These are phyloP conservation scores for Poeciliopsis presidionis DNA, from an alignment of 2,797 vertebrate genomes.

Conservation along the genomic window DNA sequence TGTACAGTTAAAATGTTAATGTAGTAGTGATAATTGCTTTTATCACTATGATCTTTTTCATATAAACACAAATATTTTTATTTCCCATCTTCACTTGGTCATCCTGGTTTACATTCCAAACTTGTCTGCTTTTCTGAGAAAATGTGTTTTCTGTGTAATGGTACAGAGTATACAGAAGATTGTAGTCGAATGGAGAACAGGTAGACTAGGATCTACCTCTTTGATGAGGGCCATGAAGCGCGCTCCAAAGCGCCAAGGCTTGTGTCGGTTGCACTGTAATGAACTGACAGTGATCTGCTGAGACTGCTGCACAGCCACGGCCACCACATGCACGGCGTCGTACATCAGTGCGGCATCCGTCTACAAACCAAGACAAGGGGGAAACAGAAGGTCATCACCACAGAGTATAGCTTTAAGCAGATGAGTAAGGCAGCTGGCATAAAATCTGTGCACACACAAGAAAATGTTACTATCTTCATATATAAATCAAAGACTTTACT, in stretches of 20 bases:
- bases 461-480: neutral
- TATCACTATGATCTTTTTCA: neutral
- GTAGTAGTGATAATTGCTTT: neutral
- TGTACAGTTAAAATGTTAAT: neutral
- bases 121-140: neutral
- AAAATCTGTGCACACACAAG: constrained; percentile 24
- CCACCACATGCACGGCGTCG: constrained; percentile 94
- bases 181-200: constrained; percentile 19
- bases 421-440: neutral
- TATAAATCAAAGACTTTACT: neutral
- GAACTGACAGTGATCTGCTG: constrained; percentile 98
- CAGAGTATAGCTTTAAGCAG: constrained; percentile 19
- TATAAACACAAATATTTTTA: neutral
- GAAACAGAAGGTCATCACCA: constrained; percentile 33
- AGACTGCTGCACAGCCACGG: constrained; percentile 94
- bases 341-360: constrained; percentile 97
- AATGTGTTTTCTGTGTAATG: constrained; percentile 16
- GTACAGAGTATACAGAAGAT: constrained; percentile 9
- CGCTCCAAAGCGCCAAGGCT: constrained; percentile 94
- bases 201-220: constrained; percentile 81
- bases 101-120: neutral
- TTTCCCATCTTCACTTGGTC: neutral
- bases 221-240: constrained; percentile 96
- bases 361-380: constrained; percentile 74
- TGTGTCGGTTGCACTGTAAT: constrained; percentile 95